Conservation (phyloP, 2,797 vertebrate genomes). For the Hippocampus kuda region DNA sequence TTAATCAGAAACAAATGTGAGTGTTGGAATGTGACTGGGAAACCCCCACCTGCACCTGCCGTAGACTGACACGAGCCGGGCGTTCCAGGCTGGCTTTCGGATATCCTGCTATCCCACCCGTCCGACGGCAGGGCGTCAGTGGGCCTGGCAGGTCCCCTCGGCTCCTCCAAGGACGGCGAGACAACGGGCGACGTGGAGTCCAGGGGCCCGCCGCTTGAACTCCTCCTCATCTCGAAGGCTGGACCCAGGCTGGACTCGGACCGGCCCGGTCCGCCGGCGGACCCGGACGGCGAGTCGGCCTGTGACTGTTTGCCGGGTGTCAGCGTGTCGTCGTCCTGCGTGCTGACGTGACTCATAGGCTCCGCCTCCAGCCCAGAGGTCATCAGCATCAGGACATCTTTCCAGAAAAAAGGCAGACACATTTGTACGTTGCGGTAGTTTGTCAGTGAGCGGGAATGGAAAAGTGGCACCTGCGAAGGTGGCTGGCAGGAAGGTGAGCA, state of each 20-base stretch:
- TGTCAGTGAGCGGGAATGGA: not conserved
- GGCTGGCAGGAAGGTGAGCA: slow-evolving; percentile 88
- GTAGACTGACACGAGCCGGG: slow-evolving; percentile 57
- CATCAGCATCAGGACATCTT: slow-evolving; percentile 81
- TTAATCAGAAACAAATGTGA: not conserved
- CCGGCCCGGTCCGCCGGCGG: slow-evolving; percentile 35
- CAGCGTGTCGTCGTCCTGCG: slow-evolving; percentile 53
- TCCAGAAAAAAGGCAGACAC: not conserved
- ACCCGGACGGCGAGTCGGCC: slow-evolving; percentile 46
- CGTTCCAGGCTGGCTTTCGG: slow-evolving; percentile 43
- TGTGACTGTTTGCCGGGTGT: slow-evolving; percentile 55
- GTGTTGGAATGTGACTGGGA: not conserved
- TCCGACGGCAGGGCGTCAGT: slow-evolving; percentile 30
- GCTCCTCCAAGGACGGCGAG: slow-evolving; percentile 38
- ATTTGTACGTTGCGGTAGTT: not conserved
- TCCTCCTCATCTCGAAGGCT: slow-evolving; percentile 26
- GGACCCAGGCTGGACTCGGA: slow-evolving; percentile 12
- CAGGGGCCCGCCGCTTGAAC: slow-evolving; percentile 33
- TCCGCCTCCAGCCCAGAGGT: slow-evolving; percentile 61
- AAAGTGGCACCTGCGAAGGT: slow-evolving; percentile 72
- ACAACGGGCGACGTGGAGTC: slow-evolving; percentile 44
- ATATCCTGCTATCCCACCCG: slow-evolving; percentile 24
- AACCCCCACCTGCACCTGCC: not conserved
- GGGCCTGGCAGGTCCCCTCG: rapidly evolving
- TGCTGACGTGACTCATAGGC: slow-evolving; percentile 33